phyloP scores from a whole-genome alignment of 1,140 invertebrate genomes.

The Batillaria attramentaria region DNA sequence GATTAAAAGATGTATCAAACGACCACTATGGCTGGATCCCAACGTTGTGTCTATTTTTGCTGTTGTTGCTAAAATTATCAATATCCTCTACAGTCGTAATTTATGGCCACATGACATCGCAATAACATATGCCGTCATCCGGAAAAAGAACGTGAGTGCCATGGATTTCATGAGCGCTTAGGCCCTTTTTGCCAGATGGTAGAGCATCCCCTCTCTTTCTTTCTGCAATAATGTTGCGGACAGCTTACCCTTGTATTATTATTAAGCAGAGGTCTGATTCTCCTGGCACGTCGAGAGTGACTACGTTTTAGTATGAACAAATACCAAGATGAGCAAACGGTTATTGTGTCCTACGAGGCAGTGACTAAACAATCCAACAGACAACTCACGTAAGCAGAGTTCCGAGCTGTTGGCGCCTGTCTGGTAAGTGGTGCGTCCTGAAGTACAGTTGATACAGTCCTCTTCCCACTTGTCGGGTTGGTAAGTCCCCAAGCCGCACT shows the following conservation, averaged over 20 bases:
- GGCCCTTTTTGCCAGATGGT: too few relatives aligned
- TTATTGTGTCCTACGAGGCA: background rate
- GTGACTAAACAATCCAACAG: background rate
- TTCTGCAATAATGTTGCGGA: too few relatives aligned
- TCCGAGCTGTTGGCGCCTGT: background rate
- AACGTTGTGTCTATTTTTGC: background rate
- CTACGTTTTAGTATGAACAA: background rate
- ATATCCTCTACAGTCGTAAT: background rate
- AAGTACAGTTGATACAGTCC: conserved; percentile 21
- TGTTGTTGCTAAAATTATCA: background rate
- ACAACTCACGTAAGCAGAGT: background rate
- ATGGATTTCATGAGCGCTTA: too few relatives aligned
- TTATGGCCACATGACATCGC: background rate
- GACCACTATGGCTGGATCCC: background rate
- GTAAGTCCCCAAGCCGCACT: too few relatives aligned
- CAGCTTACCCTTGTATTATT: background rate
- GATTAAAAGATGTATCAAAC: background rate
- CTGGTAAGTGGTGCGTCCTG: conserved; percentile 23
- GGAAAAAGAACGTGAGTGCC: too few relatives aligned
- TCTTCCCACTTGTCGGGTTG: conserved; percentile 7
- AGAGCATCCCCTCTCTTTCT: too few relatives aligned
- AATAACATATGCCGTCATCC: background rate
- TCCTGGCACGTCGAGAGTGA: background rate
- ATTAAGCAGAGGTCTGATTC: background rate
- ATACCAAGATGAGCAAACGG: too few relatives aligned